Evolutionary conservation across 1,140 invertebrate species (phyloP).

Genomic region (Whitmania pigra): DNA sequence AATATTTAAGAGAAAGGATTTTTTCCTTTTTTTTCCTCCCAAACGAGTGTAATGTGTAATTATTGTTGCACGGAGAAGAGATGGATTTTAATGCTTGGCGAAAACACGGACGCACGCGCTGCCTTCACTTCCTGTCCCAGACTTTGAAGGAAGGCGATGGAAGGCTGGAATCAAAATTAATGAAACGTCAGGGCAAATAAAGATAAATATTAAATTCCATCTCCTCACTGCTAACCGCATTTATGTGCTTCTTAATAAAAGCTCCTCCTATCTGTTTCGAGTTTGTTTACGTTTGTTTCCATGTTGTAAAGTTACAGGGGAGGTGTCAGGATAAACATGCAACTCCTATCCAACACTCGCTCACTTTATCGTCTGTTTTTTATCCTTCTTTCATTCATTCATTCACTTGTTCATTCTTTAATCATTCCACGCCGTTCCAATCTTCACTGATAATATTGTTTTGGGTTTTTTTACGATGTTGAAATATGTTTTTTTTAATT

Average conservation of each 20-base stretch:
- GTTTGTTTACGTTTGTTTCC: too few species aligned
- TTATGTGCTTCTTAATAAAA: neutral
- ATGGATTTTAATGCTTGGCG: too few species aligned
- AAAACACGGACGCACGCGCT: too few species aligned
- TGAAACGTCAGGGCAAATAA: conserved; percentile 15
- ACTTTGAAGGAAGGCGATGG: neutral
- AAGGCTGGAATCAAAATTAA: conserved; percentile 14
- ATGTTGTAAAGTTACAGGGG: too few species aligned
- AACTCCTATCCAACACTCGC: neutral
- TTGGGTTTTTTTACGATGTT: neutral
- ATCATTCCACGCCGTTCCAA: neutral
- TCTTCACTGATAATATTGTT: neutral
- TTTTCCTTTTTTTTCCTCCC: too few species aligned
- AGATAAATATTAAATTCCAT: conserved; percentile 11
- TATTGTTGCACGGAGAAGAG: too few species aligned
- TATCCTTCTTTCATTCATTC: neutral
- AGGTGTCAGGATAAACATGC: too few species aligned
- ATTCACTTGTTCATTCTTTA: neutral
- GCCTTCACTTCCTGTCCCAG: too few species aligned
- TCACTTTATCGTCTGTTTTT: neutral
- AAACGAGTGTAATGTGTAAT: too few species aligned
- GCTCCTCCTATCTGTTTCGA: too few species aligned
- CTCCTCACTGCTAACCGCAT: neutral
- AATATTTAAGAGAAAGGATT: too few species aligned
- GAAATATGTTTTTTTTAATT: neutral